phyloP scores from a whole-genome alignment of 2,888 invertebrate genomes.

The Acronicta psi region DNA sequence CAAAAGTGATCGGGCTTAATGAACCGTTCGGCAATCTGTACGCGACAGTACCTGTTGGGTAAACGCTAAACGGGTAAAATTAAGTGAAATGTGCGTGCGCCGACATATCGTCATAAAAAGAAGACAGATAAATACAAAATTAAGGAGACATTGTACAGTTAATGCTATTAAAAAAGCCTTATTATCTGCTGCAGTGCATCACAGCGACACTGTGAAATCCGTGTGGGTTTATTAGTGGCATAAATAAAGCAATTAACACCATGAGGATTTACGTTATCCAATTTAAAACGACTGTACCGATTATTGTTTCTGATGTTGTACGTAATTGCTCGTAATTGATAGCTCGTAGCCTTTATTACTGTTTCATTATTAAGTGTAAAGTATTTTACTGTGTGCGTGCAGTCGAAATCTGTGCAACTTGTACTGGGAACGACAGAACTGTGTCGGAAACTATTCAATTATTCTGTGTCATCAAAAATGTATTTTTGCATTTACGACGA shows the following conservation, averaged over 20 bases:
- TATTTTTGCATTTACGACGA: neutral
- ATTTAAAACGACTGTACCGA: constrained; percentile 58
- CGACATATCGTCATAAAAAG: constrained; percentile 63
- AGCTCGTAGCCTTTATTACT: constrained; percentile 43
- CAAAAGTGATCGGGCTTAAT: constrained; percentile 49
- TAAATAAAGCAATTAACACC: constrained; percentile 70
- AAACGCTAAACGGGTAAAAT: constrained; percentile 51
- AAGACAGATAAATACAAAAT: constrained; percentile 63
- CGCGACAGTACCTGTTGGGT: constrained; percentile 47
- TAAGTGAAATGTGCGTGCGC: constrained; percentile 57
- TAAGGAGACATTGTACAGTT: constrained; percentile 61
- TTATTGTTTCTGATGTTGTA: constrained; percentile 59
- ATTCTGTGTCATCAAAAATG: constrained; percentile 27
- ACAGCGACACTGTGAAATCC: constrained; percentile 64
- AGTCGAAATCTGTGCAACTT: constrained; percentile 24
- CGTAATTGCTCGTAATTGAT: constrained; percentile 49
- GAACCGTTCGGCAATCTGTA: constrained; percentile 50
- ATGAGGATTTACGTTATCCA: constrained; percentile 62
- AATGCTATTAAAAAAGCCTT: constrained; percentile 62
- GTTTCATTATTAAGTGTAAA: constrained; percentile 43
- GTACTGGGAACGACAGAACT: constrained; percentile 18
- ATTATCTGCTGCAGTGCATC: constrained; percentile 58
- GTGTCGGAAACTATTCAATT: constrained; percentile 31
- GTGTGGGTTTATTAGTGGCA: constrained; percentile 64
- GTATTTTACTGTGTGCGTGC: constrained; percentile 20